A percentile compares a stretch with the other conserved stretches of the same genome.
Evolutionary conservation across 2,888 invertebrate genomes (phyloP).

Genomic region (Nebria brevicollis): DNA sequence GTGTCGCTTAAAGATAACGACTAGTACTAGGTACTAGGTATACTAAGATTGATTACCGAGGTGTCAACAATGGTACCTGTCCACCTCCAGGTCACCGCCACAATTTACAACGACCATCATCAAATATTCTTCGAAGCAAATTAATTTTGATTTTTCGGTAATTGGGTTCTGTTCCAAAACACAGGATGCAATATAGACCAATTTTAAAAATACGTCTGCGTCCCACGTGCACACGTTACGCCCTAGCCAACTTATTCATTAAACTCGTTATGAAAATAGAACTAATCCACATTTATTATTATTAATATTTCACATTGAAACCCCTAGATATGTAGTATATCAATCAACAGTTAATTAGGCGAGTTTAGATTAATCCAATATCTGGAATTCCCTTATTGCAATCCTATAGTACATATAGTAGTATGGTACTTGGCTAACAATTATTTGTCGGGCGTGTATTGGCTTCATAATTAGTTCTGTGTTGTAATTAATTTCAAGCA

Average conservation of each 20-base stretch:
- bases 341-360: too few species aligned
- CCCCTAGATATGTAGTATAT: too few species aligned
- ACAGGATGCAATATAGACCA: not conserved
- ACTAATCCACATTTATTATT: too few species aligned
- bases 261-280: too few species aligned
- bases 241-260: too few species aligned
- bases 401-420: too few species aligned
- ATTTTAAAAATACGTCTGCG: not conserved
- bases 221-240: not conserved
- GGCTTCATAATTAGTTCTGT: constrained; percentile 59
- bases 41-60: constrained; percentile 44
- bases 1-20: constrained; percentile 42
- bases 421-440: too few species aligned
- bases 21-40: constrained; percentile 14
- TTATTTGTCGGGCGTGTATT: too few species aligned
- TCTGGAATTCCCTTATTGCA: too few species aligned
- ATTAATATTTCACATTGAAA: too few species aligned
- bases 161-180: not conserved
- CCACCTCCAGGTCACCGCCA: not conserved
- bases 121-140: too few species aligned
- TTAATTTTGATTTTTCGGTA: not conserved
- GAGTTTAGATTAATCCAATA: too few species aligned
- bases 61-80: constrained; percentile 31
- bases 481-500: constrained; percentile 60
- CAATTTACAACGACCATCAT: not conserved